Percentiles rank a stretch among this genome's conserved stretches.
phyloP scores from a whole-genome alignment of 2,797 vertebrate genomes.

The Graptemys geographica region DNA sequence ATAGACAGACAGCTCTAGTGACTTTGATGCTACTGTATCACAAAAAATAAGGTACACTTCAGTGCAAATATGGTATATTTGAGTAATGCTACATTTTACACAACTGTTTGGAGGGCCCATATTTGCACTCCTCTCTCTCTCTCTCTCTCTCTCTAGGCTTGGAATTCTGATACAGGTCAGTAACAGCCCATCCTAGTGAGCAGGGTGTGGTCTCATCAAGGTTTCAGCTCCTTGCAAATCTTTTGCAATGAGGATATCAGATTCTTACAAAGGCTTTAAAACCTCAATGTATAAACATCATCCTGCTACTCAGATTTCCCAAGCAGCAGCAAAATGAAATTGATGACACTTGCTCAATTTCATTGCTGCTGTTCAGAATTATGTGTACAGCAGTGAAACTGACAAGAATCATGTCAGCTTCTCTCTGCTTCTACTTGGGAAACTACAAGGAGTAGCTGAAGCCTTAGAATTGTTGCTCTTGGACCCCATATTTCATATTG shows the following conservation, averaged over 20 bases:
- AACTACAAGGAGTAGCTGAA: neutral
- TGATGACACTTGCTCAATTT: neutral
- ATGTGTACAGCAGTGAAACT: neutral
- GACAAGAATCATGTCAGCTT: neutral
- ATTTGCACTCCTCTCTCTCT: neutral
- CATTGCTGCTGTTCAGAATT: neutral
- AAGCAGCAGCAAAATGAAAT: neutral
- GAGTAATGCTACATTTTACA: neutral
- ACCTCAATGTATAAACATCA: neutral
- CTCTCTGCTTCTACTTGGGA: neutral
- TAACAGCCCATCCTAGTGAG: neutral
- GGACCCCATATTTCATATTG: neutral
- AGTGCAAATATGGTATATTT: neutral
- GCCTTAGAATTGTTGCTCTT: neutral
- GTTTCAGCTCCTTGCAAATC: neutral
- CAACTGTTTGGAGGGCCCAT: neutral
- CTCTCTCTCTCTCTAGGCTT: neutral
- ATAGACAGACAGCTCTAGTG: conserved; percentile 34
- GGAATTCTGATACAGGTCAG: neutral
- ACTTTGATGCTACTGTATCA: neutral
- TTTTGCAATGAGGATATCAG: neutral
- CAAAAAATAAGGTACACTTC: neutral
- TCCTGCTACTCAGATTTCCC: neutral
- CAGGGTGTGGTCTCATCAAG: neutral
- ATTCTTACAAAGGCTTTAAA: neutral